These are phyloP conservation scores for Gymnoscopelus braueri DNA, from an alignment of 2,797 vertebrate genomes.

Conservation along the genomic window DNA sequence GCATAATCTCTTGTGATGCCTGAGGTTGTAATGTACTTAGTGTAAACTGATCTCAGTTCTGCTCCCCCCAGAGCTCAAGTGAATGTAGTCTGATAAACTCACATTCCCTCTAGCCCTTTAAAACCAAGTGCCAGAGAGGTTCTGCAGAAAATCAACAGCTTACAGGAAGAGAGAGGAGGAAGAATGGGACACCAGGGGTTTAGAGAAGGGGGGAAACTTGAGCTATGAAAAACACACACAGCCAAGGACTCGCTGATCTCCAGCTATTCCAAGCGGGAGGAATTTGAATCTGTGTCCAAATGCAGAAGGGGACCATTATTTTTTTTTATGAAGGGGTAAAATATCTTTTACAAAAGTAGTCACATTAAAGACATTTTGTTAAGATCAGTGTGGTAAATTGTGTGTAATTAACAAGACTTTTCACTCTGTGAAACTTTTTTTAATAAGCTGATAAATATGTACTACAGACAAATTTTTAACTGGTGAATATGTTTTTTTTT, in stretches of 20 bases:
- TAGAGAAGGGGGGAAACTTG: conserved; percentile 58
- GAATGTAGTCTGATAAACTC: conserved; percentile 15
- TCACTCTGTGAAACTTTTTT: neutral
- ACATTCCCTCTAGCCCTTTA: conserved; percentile 31
- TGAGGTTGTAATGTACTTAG: conserved; percentile 16
- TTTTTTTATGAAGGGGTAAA: conserved; percentile 26
- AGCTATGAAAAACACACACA: conserved; percentile 64
- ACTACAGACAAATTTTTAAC: too few relatives aligned
- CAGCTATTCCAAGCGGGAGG: conserved; percentile 52
- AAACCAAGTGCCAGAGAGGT: conserved; percentile 52
- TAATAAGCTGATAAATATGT: too few relatives aligned
- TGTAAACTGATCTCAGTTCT: conserved; percentile 39
- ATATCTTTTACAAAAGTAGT: conserved; percentile 45
- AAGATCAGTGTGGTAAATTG: neutral
- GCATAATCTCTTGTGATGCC: conserved; percentile 27
- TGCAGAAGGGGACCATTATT: conserved; percentile 14
- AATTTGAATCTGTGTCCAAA: conserved; percentile 57
- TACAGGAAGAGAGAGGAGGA: conserved; percentile 66
- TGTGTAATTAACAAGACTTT: neutral
- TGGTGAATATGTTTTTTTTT: too few relatives aligned
- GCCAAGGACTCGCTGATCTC: conserved; percentile 36
- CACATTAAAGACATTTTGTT: conserved; percentile 17
- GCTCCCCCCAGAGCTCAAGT: conserved; percentile 1
- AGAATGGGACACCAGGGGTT: conserved; percentile 64
- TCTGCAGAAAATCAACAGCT: conserved; percentile 58